Evolutionary conservation across 2,888 invertebrate genomes (phyloP), one percentile per base, ranked within the genome.

Genomic region (Dichetophora obliterata): DNA sequence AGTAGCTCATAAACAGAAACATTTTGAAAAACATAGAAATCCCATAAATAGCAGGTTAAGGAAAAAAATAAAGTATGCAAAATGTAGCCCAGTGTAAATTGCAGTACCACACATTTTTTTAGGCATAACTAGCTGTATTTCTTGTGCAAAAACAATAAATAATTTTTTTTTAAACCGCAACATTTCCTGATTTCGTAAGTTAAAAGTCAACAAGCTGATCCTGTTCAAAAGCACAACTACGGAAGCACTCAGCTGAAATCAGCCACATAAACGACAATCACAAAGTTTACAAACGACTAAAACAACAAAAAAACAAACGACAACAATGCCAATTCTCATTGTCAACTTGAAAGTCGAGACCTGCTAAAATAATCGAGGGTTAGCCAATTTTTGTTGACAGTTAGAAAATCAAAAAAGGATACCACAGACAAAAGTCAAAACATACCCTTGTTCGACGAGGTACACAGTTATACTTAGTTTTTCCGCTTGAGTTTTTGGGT

Each of bases 311-410:
- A 57, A 19, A 52, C 34, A 34, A 63, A 63, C 63, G 14, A n/a
- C 48, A 48, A 37, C 19, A 22, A 34, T 22, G 66, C 34, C 66
- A 66, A 66, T 66, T 34, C 43, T 66, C 37, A 8, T 37, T 19
- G 66, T 66, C 43, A 66, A 66, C n/a, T 34, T 34, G 63, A 16
- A 63, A 63, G 63, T n/a, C 34, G 34, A 34, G 34, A 63, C 63
- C 63, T 34, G 63, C 34, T 27, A 59, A 59, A 24, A 16, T 34
- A n/a, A 22, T 22, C 54, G 54, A n/a, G 19, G 54, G n/a, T 54
- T 22, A 54, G 54, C 3, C 54, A 54, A 19, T 54, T 54, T n/a
- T 54, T 22, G 54, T 54, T n/a, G 54, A 1, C 54, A 9, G 19
- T n/a, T 22, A 22, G 11, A 37, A 34, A n/a, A 14, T n/a, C 3